Conservation (phyloP, 64 coral and sea anemone species). For the Orbicella faveolata region DNA sequence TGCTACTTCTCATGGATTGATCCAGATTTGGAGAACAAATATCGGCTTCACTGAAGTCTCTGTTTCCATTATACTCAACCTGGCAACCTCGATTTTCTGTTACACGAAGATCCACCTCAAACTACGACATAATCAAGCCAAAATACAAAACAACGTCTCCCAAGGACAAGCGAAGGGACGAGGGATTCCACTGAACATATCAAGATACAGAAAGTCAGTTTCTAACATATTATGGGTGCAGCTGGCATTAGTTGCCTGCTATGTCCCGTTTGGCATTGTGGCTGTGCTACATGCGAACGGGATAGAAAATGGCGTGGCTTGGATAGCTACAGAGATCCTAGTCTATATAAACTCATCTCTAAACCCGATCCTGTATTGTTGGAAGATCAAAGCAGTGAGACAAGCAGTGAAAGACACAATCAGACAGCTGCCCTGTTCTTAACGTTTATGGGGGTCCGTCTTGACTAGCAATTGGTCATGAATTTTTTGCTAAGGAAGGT, state of each 20-base stretch:
- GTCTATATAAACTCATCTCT: not conserved
- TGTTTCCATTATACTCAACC: not conserved
- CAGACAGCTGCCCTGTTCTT: not conserved
- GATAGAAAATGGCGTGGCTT: no score
- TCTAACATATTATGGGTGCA: no score
- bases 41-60: not conserved
- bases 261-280: no score
- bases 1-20: not conserved
- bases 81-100: not conserved
- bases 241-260: no score
- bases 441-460: no score
- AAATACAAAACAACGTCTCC: not conserved
- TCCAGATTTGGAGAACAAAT: no score
- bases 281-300: not conserved
- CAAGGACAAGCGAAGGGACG: not conserved
- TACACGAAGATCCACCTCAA: not conserved
- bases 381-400: not conserved
- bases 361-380: constrained; percentile 5
- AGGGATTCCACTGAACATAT: not conserved
- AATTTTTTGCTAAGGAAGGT: no score
- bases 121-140: not conserved
- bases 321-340: not conserved
- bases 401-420: constrained; percentile 3
- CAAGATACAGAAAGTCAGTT: no score
- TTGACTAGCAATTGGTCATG: no score